phyloP scores from a whole-genome alignment of 2,113 vertebrate species.

The Amphilophus citrinellus region DNA sequence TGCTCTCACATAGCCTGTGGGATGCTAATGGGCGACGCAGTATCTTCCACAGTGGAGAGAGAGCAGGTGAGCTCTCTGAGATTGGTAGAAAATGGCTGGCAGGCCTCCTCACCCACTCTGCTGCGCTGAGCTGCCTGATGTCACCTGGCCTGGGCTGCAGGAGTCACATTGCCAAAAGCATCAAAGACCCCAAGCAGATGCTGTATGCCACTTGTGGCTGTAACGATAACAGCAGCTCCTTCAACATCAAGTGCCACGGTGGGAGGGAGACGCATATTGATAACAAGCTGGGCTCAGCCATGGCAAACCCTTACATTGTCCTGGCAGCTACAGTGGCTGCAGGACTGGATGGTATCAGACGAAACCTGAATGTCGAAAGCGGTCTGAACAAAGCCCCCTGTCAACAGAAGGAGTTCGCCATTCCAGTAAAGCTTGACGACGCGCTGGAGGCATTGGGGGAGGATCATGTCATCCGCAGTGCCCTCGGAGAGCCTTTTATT shows the following conservation, averaged over 20 bases:
- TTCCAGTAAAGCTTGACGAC: constrained; percentile 91
- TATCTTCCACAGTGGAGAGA: constrained; percentile 82
- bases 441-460: constrained; percentile 86
- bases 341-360: constrained; percentile 89
- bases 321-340: constrained; percentile 91
- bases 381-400: constrained; percentile 67
- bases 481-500: constrained; percentile 90
- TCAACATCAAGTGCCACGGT: constrained; percentile 89
- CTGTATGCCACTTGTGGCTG: constrained; percentile 86
- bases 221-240: constrained; percentile 91
- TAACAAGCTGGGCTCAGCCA: constrained; percentile 91
- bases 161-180: constrained; percentile 83
- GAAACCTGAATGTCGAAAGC: constrained; percentile 74
- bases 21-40: constrained; percentile 84
- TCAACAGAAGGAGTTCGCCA: constrained; percentile 70
- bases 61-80: constrained; percentile 80
- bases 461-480: constrained; percentile 83
- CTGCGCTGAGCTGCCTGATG: constrained; percentile 92
- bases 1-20: constrained; percentile 92
- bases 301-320: constrained; percentile 92
- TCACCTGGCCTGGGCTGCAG: constrained; percentile 87
- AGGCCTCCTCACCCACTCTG: constrained; percentile 88
- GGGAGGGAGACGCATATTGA: constrained; percentile 87
- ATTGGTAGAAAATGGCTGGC: constrained; percentile 89
- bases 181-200: constrained; percentile 83